A percentile compares a stretch with the other conserved stretches of the same genome.
phyloP scores from a whole-genome alignment of 2,113 vertebrate genomes.

The Sphaerodactylus townsendi region DNA sequence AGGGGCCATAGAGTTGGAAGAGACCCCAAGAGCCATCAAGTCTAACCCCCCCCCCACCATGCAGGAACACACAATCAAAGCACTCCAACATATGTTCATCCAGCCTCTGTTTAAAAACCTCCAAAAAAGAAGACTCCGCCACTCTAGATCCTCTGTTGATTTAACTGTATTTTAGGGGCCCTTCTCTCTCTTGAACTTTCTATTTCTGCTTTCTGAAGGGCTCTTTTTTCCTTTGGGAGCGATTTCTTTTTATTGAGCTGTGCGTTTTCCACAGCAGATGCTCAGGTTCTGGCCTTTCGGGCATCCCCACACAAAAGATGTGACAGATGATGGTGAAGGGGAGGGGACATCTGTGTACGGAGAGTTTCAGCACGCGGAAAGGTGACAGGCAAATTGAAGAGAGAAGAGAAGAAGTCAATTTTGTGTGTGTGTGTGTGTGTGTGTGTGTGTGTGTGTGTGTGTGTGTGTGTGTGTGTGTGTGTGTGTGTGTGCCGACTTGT shows the following conservation, averaged over 20 bases:
- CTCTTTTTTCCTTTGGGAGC: slow-evolving; percentile 52
- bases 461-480: no score
- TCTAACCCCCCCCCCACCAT: no score
- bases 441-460: no score
- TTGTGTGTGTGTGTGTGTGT: slow-evolving; percentile 18
- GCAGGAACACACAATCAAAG: no score
- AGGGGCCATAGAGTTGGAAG: no score
- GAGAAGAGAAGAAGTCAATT: slow-evolving; percentile 24
- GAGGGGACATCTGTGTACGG: background rate
- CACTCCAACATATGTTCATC: no score
- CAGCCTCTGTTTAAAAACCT: no score
- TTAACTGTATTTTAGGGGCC: slow-evolving; percentile 47
- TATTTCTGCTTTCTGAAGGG: slow-evolving; percentile 54
- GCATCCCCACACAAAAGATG: background rate
- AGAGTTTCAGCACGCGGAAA: slow-evolving; percentile 47
- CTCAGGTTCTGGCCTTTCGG: background rate
- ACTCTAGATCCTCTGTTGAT: slow-evolving; percentile 49
- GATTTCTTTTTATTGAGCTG: slow-evolving; percentile 62
- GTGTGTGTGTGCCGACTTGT: slow-evolving; percentile 33
- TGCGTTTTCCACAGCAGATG: slow-evolving; percentile 61
- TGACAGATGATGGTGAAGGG: slow-evolving; percentile 56
- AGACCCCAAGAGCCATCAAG: no score
- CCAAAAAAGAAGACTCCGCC: no score
- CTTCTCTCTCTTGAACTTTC: slow-evolving; percentile 44
- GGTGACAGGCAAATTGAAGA: slow-evolving; percentile 61